These are phyloP conservation scores for Diachrysia chrysitis DNA, from an alignment of 2,888 invertebrate species.

Conservation along the genomic window DNA sequence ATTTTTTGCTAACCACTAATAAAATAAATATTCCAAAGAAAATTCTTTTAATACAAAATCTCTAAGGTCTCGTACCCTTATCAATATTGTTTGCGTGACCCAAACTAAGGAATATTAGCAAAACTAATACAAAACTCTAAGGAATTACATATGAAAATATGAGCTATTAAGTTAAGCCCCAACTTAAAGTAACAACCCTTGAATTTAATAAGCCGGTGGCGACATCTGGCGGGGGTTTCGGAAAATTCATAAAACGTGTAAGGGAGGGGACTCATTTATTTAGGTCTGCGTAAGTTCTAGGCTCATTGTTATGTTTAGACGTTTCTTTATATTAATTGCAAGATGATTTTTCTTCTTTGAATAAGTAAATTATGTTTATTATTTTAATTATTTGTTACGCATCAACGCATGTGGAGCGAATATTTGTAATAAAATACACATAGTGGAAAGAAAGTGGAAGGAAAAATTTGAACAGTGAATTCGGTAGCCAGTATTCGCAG, in stretches of 20 bases:
- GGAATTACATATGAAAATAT: constrained; percentile 61
- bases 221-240: constrained; percentile 58
- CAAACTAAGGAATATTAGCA: constrained; percentile 30
- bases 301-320: not conserved
- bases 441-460: no score
- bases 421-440: no score
- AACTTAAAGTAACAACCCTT: constrained; percentile 60
- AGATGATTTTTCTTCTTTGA: not conserved
- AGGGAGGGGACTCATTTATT: constrained; percentile 51
- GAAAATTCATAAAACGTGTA: constrained; percentile 57
- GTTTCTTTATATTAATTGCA: not conserved
- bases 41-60: not conserved
- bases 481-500: no score
- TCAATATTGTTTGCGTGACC: constrained; percentile 8
- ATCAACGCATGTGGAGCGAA: no score
- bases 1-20: no score
- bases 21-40: no score
- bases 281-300: constrained; percentile 40
- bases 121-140: constrained; percentile 54
- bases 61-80: not conserved
- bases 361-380: not conserved
- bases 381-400: no score
- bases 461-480: no score
- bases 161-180: constrained; percentile 53
- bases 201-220: constrained; percentile 64